Percentiles rank a stretch among this genome's conserved stretches.
phyloP scores from a whole-genome alignment of 2,113 vertebrate species.

The Elaphurus davidianus region DNA sequence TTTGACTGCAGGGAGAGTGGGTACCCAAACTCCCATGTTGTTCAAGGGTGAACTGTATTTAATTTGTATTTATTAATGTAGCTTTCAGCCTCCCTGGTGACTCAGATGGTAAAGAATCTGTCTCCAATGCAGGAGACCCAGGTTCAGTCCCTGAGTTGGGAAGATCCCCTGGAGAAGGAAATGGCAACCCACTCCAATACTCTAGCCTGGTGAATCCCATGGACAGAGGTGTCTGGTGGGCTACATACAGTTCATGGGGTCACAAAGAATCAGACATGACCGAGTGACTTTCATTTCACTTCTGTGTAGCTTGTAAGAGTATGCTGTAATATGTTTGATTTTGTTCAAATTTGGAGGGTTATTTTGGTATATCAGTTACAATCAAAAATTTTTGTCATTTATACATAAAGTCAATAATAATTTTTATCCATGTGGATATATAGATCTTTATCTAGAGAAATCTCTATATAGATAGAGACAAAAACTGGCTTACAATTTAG shows the following conservation, averaged over 20 bases:
- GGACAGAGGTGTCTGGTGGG: neutral
- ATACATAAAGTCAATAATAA: neutral
- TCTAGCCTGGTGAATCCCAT: neutral
- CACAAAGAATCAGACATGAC: neutral
- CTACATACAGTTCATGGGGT: neutral
- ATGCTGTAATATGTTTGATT: neutral
- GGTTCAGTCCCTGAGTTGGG: neutral
- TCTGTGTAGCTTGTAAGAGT: neutral
- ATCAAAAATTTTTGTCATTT: neutral
- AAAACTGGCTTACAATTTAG: neutral
- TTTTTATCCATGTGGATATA: neutral
- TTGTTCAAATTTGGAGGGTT: neutral
- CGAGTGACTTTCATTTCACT: neutral
- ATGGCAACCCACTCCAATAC: neutral
- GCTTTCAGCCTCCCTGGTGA: neutral
- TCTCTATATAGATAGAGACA: neutral
- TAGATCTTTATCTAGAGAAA: neutral
- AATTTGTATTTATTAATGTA: neutral
- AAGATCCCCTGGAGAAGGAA: neutral
- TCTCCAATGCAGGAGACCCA: neutral
- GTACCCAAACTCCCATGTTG: neutral
- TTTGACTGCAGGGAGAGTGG: neutral
- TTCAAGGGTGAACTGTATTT: neutral
- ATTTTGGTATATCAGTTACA: neutral
- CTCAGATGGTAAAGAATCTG: neutral